A percentile compares a stretch with the other conserved stretches of the same genome.
Conservation (phyloP, 2,888 invertebrate species). For the Tetanocera ferruginea region DNA sequence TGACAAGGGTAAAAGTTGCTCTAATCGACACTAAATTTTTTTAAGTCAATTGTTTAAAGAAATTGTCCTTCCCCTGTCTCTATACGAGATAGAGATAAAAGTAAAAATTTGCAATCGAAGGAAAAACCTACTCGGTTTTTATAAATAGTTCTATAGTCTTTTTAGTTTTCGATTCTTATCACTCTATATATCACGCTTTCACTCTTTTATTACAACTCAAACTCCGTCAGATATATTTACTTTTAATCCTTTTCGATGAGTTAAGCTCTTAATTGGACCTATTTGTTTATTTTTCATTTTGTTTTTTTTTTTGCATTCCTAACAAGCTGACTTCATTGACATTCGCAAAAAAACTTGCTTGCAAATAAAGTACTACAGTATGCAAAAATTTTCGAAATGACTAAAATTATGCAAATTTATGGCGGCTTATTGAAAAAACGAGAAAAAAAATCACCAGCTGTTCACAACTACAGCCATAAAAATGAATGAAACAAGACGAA, state of each 20-base stretch:
- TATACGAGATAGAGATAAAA: no score
- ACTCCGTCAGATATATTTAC: not conserved
- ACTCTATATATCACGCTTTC: not conserved
- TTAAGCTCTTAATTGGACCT: constrained; percentile 30
- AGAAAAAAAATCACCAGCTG: not conserved
- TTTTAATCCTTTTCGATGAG: not conserved
- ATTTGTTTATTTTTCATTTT: not conserved
- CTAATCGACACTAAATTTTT: no score
- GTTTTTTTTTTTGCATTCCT: not conserved
- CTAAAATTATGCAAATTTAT: constrained; percentile 29
- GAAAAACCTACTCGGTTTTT: no score
- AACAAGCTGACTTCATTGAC: constrained; percentile 52
- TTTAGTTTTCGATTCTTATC: not conserved
- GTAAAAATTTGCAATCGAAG: no score
- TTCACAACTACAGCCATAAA: not conserved
- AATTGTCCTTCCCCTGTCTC: no score
- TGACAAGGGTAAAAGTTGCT: no score
- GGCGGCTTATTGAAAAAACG: not conserved
- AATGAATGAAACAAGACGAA: not conserved
- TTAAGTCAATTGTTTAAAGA: no score
- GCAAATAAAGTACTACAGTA: constrained; percentile 65
- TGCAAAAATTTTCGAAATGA: not conserved
- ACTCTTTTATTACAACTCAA: no score
- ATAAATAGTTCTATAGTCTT: not conserved
- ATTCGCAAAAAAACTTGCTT: constrained; percentile 64